These are phyloP conservation scores for Hylia prasina DNA, from an alignment of 2,113 vertebrate genomes.

Conservation along the genomic window DNA sequence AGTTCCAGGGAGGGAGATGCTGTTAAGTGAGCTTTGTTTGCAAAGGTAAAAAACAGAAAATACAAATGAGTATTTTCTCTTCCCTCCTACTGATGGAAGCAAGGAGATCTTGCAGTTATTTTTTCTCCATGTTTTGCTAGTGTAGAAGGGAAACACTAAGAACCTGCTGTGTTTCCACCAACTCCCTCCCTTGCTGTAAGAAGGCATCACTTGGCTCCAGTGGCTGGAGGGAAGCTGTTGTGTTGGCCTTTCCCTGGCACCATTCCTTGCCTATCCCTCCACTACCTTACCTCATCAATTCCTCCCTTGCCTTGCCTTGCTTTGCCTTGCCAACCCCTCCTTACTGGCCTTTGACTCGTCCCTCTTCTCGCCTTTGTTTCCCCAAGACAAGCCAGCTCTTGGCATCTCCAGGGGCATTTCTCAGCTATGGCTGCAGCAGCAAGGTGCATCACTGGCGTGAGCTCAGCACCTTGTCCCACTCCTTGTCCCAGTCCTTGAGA, in stretches of 20 bases:
- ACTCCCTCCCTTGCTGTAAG: background rate
- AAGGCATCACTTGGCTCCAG: background rate
- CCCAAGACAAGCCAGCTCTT: background rate
- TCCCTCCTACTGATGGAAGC: background rate
- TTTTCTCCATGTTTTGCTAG: background rate
- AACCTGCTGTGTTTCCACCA: background rate
- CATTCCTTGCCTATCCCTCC: background rate
- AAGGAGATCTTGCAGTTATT: background rate
- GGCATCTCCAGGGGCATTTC: background rate
- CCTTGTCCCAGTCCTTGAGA: background rate
- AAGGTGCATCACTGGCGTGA: background rate
- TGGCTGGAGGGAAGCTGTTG: background rate
- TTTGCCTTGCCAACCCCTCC: background rate
- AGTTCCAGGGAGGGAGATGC: background rate
- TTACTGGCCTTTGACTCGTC: background rate
- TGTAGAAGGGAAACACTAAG: background rate
- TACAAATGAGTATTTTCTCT: background rate
- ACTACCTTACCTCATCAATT: background rate
- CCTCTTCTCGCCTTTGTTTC: accelerated
- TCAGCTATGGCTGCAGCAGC: background rate
- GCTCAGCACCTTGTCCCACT: background rate
- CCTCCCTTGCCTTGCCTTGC: background rate
- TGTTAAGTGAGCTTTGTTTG: background rate
- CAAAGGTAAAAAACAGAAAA: background rate
- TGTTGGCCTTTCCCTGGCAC: background rate